These are phyloP conservation scores for Coelinius sp. DNA, from an alignment of 2,888 invertebrate genomes.

Conservation along the genomic window DNA sequence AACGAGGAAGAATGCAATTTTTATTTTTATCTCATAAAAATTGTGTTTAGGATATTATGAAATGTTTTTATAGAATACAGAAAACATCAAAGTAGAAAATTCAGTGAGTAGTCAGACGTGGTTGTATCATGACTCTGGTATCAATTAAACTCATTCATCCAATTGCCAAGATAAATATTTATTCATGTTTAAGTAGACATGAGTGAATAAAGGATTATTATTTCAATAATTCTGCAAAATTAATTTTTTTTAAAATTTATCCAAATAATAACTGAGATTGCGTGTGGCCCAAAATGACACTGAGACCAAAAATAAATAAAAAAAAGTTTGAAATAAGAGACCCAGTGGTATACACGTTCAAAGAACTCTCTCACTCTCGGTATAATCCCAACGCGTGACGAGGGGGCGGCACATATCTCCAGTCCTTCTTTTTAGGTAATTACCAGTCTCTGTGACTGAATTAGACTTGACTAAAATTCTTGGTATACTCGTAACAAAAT, in stretches of 20 bases:
- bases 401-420: constrained; percentile 3
- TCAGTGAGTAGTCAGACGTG: constrained; percentile 15
- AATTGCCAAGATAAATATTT: too few relatives aligned
- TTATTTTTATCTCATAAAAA: not conserved
- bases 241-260: too few relatives aligned
- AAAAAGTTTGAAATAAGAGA: not conserved
- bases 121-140: constrained; percentile 30
- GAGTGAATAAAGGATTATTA: too few relatives aligned
- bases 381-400: constrained; percentile 35
- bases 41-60: not conserved
- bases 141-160: constrained; percentile 46
- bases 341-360: constrained; percentile 7
- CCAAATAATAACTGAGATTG: too few relatives aligned
- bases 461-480: constrained; percentile 23
- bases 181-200: too few relatives aligned
- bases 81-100: constrained; percentile 20
- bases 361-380: constrained; percentile 29
- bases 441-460: constrained; percentile 21
- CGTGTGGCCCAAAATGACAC: constrained; percentile 17
- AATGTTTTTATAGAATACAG: not conserved
- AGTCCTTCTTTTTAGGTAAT: constrained; percentile 35
- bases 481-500: not conserved
- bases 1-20: not conserved
- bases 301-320: not conserved
- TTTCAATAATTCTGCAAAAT: too few relatives aligned